A percentile compares a stretch with the other conserved stretches of the same genome.
These are phyloP conservation scores for Priocnemis perturbator DNA, from an alignment of 2,888 invertebrate genomes.

Conservation along the genomic window DNA sequence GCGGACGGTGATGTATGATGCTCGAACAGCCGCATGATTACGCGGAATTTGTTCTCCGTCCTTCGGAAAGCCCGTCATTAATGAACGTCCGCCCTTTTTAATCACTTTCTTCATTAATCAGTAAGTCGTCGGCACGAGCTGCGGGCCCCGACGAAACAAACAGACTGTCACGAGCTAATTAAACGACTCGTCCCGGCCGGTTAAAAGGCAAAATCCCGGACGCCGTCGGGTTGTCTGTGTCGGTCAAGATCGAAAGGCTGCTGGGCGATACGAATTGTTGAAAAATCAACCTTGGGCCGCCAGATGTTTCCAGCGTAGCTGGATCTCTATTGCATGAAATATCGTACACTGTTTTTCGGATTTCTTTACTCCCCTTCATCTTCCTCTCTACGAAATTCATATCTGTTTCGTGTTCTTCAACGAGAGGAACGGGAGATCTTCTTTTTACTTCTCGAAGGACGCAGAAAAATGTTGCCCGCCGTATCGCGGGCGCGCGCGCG, in stretches of 20 bases:
- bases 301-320: slow-evolving; percentile 38
- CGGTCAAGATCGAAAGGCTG: not conserved
- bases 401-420: no score
- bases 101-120: slow-evolving; percentile 51
- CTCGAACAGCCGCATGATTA: slow-evolving; percentile 43
- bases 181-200: slow-evolving; percentile 19
- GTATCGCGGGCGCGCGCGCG: no score
- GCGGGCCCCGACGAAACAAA: slow-evolving; percentile 27
- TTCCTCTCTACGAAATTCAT: no score
- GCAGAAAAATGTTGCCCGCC: no score
- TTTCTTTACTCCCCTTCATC: not conserved
- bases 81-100: slow-evolving; percentile 49
- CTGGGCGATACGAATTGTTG: not conserved
- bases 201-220: slow-evolving; percentile 19
- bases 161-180: slow-evolving; percentile 42
- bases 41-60: slow-evolving; percentile 42
- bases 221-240: not conserved
- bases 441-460: no score
- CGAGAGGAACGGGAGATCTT: no score
- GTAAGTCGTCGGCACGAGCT: slow-evolving; percentile 18
- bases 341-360: slow-evolving; percentile 25
- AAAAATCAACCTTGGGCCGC: not conserved
- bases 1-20: slow-evolving; percentile 52
- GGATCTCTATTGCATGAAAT: slow-evolving; percentile 44
- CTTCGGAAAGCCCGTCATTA: slow-evolving; percentile 33